Base-by-base conservation (phyloP, 2,797 vertebrate genomes). In the Hoplostethus atlanticus region DNA sequence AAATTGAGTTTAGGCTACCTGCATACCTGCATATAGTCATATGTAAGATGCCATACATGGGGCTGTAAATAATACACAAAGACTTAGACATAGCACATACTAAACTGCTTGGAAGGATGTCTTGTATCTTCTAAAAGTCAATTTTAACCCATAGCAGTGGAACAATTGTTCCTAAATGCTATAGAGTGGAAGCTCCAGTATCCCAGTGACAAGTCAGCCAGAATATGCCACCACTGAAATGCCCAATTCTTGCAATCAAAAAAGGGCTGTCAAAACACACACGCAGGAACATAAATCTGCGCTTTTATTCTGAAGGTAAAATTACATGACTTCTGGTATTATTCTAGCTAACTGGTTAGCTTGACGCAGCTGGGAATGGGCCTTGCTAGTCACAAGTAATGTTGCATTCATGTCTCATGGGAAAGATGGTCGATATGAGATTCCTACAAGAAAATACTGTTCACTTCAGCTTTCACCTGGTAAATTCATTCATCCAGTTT, bases 231-330 rank as follows among this genome's bases (percentile, higher is more conserved):
- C 12, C 4, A 9, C 15, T n/a, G 1, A 1, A 25, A 59, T 30
- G 3, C n/a, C 31, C 13, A 16, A 12, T n/a, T 6, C 5, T 36
- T 36, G 34, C 34, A 6, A 36, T 36, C 5, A 6, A 36, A 36
- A 25, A 30, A 10, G 6, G 12, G 4, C 10, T 8, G 5, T 10
- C 4, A 16, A 57, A 4, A 36, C 7, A 36, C 34, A 36, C 1
- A 21, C 9, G 31, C 4, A 10, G 2, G 2, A 12, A 16, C 3
- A 16, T 1, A 28, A 28, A 0, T 2, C 5, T 30, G 13, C 64
- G 38, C 38, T 40, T 74, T 79, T 71, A 74, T 74, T 71, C 4
- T 79, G 64, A 74, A 77, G 4, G 40, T 15, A 10, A 6, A 6
- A 46, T 55, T 34, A 3, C 13, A 8, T 0, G 10, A 42, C 31